These are phyloP conservation scores for Cyprinella venusta DNA, from an alignment of 2,797 vertebrate genomes.

Conservation along the genomic window DNA sequence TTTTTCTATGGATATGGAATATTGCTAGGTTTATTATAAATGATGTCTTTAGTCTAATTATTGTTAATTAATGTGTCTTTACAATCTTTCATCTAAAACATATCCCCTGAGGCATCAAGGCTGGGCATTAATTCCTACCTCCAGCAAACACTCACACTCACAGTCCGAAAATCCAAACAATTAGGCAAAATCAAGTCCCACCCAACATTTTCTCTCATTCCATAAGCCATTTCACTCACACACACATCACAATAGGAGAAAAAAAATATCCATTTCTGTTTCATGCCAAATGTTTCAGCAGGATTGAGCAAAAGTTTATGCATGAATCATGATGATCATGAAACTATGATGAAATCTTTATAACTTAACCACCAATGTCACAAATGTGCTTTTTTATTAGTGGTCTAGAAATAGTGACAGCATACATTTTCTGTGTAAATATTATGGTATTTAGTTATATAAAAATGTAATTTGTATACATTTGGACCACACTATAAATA, in stretches of 20 bases:
- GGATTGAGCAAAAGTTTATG: not conserved
- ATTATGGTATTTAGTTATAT: not conserved
- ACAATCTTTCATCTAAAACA: not conserved
- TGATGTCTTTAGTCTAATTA: not conserved
- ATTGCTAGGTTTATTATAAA: not conserved
- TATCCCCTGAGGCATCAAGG: too few species aligned
- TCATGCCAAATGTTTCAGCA: not conserved
- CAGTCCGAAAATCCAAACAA: not conserved
- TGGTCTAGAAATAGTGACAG: not conserved
- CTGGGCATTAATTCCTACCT: not conserved
- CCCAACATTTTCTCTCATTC: not conserved
- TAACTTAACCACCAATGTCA: not conserved
- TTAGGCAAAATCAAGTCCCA: too few species aligned
- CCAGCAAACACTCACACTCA: not conserved
- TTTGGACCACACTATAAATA: not conserved
- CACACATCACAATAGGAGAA: not conserved
- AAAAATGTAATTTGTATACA: not conserved
- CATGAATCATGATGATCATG: not conserved
- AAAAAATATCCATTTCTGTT: not conserved
- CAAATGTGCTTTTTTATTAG: not conserved
- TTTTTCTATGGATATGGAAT: not conserved
- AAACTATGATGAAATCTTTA: not conserved
- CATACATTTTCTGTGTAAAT: not conserved
- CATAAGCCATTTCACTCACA: not conserved
- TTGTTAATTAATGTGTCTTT: not conserved